Evolutionary conservation across 2,113 vertebrate species (phyloP).

Genomic region (Alethe diademata): DNA sequence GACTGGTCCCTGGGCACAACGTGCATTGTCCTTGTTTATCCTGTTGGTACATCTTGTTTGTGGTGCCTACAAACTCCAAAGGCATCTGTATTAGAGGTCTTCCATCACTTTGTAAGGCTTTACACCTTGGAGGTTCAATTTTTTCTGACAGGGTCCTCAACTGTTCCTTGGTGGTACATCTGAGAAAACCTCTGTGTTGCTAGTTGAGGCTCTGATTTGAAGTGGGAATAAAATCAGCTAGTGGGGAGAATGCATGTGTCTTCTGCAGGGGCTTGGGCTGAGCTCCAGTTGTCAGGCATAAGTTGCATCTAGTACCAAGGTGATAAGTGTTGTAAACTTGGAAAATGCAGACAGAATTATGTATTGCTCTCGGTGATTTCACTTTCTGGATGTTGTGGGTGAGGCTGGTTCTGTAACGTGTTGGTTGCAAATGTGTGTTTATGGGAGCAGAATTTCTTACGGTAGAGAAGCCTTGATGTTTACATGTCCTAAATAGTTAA

Average conservation of each 20-base stretch:
- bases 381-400: background rate
- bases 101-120: background rate
- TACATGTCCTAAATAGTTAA: background rate
- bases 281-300: background rate
- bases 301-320: background rate
- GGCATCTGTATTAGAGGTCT: fast-evolving
- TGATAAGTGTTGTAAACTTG: background rate
- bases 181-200: background rate
- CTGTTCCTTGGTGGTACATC: background rate
- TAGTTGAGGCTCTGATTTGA: background rate
- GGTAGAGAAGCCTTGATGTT: background rate
- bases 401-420: background rate
- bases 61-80: background rate
- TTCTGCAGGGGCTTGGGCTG: background rate
- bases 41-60: background rate
- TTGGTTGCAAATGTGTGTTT: background rate
- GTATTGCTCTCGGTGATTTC: background rate
- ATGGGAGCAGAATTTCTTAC: background rate
- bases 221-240: background rate
- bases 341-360: background rate
- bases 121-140: background rate
- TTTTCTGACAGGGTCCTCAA: background rate
- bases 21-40: fast-evolving
- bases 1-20: fast-evolving
- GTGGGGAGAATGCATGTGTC: background rate